Conservation (phyloP, 2,888 invertebrate species). For the Plebejus melissa region DNA sequence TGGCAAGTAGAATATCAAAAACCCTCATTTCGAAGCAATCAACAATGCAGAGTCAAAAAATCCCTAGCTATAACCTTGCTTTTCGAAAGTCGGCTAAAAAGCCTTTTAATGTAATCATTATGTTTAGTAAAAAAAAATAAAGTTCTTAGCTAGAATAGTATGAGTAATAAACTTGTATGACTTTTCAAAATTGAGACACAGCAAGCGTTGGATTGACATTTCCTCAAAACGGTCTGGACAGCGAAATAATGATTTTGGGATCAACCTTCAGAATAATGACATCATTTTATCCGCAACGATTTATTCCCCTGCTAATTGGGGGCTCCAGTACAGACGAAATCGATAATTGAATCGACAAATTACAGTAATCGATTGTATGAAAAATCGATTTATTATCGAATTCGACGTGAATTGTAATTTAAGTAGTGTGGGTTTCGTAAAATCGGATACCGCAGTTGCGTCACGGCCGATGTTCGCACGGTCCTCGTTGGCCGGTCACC, state of each 20-base stretch:
- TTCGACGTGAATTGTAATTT: slow-evolving; percentile 12
- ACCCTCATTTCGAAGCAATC: too few relatives aligned
- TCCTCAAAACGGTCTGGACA: not conserved
- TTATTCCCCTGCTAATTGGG: not conserved
- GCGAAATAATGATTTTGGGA: not conserved
- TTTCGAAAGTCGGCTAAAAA: too few relatives aligned
- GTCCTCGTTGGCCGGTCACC: slow-evolving; percentile 27
- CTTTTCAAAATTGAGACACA: not conserved
- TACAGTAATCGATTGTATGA: slow-evolving; percentile 1
- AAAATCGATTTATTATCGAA: slow-evolving; percentile 26
- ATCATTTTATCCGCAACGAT: slow-evolving; percentile 11
- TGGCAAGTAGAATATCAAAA: too few relatives aligned
- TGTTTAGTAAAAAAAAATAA: too few relatives aligned
- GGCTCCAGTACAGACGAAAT: not conserved
- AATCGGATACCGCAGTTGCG: slow-evolving; percentile 52
- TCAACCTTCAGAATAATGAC: not conserved
- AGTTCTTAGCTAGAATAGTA: too few relatives aligned
- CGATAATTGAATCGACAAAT: slow-evolving; percentile 9
- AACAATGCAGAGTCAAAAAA: too few relatives aligned
- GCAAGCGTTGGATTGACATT: not conserved
- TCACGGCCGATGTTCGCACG: slow-evolving; percentile 53
- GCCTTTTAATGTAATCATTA: too few relatives aligned
- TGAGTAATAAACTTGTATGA: not conserved
- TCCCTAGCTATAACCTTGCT: too few relatives aligned
- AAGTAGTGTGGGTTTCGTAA: slow-evolving; percentile 47